Base-by-base conservation (phyloP, 2,888 invertebrate species). In the Drosophila multiciliata region DNA sequence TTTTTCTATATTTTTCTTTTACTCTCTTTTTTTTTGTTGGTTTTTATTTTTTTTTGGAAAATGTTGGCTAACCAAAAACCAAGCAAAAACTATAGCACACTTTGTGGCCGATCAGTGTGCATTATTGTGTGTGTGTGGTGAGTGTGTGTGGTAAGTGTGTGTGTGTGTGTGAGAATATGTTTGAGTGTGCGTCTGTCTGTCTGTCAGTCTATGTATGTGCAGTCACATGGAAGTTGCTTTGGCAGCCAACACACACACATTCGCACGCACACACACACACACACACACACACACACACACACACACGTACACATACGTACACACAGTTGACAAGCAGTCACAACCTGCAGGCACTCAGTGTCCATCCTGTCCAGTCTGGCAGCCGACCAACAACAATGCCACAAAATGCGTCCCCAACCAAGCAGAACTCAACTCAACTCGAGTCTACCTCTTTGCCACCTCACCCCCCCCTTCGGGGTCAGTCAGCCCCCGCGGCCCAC, bases 151-250 rank as follows among this genome's bases (percentile, higher is more conserved):
- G 53, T 33, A n/a, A n/a, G 7, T 45, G 29, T 48, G 17, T n/a
- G n/a, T 45, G 35, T 35, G 12, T 12, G 35, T 38, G 38, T 23
- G 15, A 15, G 11, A 33, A 11, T 40, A 20, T 12, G 35, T 26
- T 1, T 15, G 54, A 23, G 42, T 17, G 23, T 23, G 45, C 26
- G n/a, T 35, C 45, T 29, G 32, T 12, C 20, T 42, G 20, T 20
- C 45, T 2, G 15, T 15, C 17, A 17, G 38, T 17, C 15, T 54
- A 17, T 32, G 53, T 55, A 66, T 73, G 82, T 67, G 62, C 83
- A 83, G 60, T 80, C 86, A 77, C 33, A 83, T 73, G 78, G 61
- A 85, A 80, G 71, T 74, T 82, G 83, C 85, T 82, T 80, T 80
- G 85, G 80, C 82, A 73, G 58, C 42, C 79, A 65, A 61, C 66